Evolutionary conservation across 1,140 invertebrate species (phyloP).

Genomic region (Whitmania pigra): DNA sequence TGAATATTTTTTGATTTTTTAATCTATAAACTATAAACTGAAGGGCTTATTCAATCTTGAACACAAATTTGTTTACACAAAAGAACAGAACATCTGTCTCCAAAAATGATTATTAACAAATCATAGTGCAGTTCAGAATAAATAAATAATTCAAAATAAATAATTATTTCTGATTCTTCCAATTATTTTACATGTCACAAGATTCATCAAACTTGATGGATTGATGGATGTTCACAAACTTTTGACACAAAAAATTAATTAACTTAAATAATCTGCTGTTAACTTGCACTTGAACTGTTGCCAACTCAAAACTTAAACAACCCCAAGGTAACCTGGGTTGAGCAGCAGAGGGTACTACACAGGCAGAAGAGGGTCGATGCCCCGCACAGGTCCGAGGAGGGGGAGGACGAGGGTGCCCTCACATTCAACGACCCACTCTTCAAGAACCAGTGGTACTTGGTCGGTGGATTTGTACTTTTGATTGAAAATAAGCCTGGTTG

Average conservation of each 20-base stretch:
- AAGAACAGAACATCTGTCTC: no score
- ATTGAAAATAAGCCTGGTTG: neutral
- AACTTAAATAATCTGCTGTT: neutral
- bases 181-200: no score
- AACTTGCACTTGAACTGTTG: neutral
- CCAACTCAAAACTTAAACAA: neutral
- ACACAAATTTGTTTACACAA: neutral
- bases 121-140: no score
- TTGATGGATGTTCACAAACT: neutral
- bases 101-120: no score
- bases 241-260: neutral
- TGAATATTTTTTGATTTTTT: neutral
- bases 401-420: slow-evolving; percentile 23
- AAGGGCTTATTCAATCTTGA: neutral
- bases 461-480: slow-evolving; percentile 29
- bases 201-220: neutral
- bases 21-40: neutral
- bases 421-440: slow-evolving; percentile 40
- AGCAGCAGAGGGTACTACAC: slow-evolving; percentile 31
- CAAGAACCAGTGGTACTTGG: slow-evolving; percentile 43
- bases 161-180: neutral
- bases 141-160: no score
- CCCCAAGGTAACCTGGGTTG: slow-evolving; percentile 30
- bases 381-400: slow-evolving; percentile 7
- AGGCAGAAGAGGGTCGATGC: slow-evolving; percentile 31